Evolutionary conservation across 2,888 invertebrate species (phyloP).

Genomic region (Beris morrisii): DNA sequence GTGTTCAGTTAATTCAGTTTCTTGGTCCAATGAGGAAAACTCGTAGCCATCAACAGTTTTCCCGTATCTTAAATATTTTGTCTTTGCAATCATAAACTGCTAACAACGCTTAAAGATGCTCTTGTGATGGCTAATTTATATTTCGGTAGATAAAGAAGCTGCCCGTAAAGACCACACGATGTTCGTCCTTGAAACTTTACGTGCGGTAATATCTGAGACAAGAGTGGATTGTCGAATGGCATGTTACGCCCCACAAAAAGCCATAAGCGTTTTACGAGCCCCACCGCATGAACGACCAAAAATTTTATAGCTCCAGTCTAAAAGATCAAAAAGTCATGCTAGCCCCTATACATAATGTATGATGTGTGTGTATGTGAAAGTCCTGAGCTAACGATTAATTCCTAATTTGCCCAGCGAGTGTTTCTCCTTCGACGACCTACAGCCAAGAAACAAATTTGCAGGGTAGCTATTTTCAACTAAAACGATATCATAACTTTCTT

Average conservation of each 20-base stretch:
- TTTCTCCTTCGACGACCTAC: constrained; percentile 1
- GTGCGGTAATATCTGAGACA: too few species aligned
- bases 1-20: too few species aligned
- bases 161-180: too few species aligned
- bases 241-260: neutral
- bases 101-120: too few species aligned
- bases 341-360: neutral
- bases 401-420: constrained; percentile 5
- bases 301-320: constrained; percentile 11
- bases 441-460: neutral
- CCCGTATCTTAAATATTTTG: too few species aligned
- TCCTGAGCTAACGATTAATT: constrained; percentile 20
- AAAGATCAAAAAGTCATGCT: constrained; percentile 1
- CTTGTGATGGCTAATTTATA: too few species aligned
- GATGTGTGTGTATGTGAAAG: constrained; percentile 5
- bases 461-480: neutral
- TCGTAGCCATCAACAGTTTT: too few species aligned
- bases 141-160: too few species aligned
- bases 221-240: neutral
- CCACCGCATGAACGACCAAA: neutral
- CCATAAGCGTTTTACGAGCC: constrained; percentile 5
- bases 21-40: too few species aligned
- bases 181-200: too few species aligned
- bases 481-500: constrained; percentile 21
- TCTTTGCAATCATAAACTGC: too few species aligned